Evolutionary conservation across 2,888 invertebrate genomes (phyloP).

Genomic region (Muscina levida): DNA sequence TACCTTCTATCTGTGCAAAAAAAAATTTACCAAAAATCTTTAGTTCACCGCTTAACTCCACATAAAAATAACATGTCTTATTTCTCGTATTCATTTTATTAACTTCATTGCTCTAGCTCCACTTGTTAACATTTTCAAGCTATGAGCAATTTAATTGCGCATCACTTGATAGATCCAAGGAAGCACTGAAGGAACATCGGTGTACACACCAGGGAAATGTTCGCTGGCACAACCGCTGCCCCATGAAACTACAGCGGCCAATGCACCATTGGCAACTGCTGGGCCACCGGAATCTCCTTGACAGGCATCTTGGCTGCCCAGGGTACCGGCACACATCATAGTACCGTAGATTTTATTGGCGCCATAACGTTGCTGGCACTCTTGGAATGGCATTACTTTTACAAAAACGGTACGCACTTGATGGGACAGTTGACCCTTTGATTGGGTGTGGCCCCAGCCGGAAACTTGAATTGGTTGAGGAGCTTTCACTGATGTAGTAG

Average conservation of each 20-base stretch:
- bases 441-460: constrained; percentile 42
- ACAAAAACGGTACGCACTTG: constrained; percentile 66
- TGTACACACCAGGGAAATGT: constrained; percentile 1
- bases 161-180: not conserved
- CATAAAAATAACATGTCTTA: too few relatives aligned
- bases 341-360: not conserved
- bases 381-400: not conserved
- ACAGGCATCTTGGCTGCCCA: constrained; percentile 9
- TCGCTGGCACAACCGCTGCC: not conserved
- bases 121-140: too few relatives aligned
- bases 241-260: not conserved
- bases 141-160: too few relatives aligned
- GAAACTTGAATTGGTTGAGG: constrained; percentile 12
- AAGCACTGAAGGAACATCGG: constrained; percentile 1
- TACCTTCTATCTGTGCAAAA: too few relatives aligned
- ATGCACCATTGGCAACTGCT: not conserved
- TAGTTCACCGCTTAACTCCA: too few relatives aligned
- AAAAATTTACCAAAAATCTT: too few relatives aligned
- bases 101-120: too few relatives aligned
- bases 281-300: constrained; percentile 24
- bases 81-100: too few relatives aligned
- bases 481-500: not conserved
- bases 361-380: not conserved
- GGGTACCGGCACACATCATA: not conserved
- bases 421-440: constrained; percentile 65